phyloP scores from a whole-genome alignment of 2,888 invertebrate species.

The Diogma glabrata region DNA sequence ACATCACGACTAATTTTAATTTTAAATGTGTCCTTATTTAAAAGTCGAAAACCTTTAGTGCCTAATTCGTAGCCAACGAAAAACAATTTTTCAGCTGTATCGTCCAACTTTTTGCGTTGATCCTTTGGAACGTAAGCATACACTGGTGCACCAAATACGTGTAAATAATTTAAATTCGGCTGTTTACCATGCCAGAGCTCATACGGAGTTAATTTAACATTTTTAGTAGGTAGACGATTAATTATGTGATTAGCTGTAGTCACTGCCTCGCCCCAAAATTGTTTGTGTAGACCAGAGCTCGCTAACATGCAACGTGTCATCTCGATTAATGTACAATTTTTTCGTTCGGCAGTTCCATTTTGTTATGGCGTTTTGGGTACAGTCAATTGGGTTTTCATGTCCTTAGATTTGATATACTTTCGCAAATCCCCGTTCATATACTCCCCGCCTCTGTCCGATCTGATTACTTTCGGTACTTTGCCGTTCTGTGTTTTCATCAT shows the following conservation, averaged over 20 bases:
- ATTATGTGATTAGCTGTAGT: constrained; percentile 1
- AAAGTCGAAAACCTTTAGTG: background rate
- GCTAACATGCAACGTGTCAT: background rate
- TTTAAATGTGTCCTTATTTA: too few relatives aligned
- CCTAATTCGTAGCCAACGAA: background rate
- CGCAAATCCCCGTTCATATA: too few relatives aligned
- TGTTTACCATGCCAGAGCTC: background rate
- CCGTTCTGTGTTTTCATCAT: too few relatives aligned
- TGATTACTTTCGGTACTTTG: too few relatives aligned
- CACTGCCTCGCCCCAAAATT: constrained; percentile 21
- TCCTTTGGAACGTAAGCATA: background rate
- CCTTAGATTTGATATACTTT: too few relatives aligned
- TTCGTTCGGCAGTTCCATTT: too few relatives aligned
- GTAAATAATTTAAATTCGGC: background rate
- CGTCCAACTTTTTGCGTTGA: background rate
- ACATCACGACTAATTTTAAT: background rate
- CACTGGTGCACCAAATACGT: too few relatives aligned
- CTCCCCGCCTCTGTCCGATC: too few relatives aligned
- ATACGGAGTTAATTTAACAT: background rate
- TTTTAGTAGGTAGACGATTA: constrained; percentile 8
- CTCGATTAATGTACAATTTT: too few relatives aligned
- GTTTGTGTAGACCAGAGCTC: constrained; percentile 1
- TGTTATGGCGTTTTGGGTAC: too few relatives aligned
- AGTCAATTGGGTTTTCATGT: constrained; percentile 20
- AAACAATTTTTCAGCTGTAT: background rate